Conservation (phyloP, 2,888 invertebrate species). For the Drosophila emarginata region DNA sequence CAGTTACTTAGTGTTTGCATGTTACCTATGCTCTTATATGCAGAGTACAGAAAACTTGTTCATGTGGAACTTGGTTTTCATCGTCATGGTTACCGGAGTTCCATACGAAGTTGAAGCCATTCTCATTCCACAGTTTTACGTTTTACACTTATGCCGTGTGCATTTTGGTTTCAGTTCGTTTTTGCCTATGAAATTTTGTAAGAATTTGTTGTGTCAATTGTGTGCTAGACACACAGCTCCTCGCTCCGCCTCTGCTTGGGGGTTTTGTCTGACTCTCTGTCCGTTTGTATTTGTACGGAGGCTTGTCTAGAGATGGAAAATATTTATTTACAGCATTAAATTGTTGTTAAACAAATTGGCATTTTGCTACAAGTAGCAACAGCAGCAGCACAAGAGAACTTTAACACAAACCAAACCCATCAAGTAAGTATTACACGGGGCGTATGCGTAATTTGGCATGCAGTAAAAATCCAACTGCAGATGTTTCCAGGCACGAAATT, state of each 20-base stretch:
- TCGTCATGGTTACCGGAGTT: conserved; percentile 28
- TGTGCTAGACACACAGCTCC: conserved; percentile 18
- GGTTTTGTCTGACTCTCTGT: conserved; percentile 5
- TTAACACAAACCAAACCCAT: conserved; percentile 54
- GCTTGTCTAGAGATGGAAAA: conserved; percentile 37
- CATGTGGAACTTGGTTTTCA: conserved; percentile 50
- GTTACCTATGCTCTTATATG: neutral
- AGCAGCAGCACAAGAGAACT: conserved; percentile 18
- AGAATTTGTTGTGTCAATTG: conserved; percentile 66
- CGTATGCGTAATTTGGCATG: conserved; percentile 75
- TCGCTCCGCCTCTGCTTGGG: too few species aligned
- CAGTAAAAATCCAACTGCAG: conserved; percentile 78
- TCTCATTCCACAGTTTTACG: conserved; percentile 18
- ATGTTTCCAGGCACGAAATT: conserved; percentile 77
- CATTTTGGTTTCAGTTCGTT: conserved; percentile 26
- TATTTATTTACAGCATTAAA: conserved; percentile 60
- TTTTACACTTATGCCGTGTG: conserved; percentile 50
- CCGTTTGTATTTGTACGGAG: neutral
- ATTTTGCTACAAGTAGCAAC: conserved; percentile 24
- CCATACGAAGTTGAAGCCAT: conserved; percentile 20
- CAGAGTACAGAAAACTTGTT: conserved; percentile 28
- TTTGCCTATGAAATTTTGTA: conserved; percentile 55
- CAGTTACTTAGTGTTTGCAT: neutral
- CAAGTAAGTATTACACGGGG: conserved; percentile 55
- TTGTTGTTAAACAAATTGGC: conserved; percentile 59